Conservation (phyloP, 2,797 vertebrate species). For the Esox lucius region DNA sequence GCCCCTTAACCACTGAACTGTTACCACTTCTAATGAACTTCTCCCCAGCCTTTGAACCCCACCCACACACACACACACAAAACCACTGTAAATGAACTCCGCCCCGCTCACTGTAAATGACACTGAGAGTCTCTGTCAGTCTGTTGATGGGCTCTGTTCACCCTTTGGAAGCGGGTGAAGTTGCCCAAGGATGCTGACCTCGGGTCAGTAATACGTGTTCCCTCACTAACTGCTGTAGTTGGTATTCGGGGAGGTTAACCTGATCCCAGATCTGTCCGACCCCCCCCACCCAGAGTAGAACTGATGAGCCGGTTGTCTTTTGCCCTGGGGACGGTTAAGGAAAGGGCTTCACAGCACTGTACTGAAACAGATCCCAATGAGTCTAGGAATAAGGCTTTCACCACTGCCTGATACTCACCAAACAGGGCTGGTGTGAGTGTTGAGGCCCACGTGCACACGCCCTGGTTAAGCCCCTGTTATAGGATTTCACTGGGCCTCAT, state of each 20-base stretch:
- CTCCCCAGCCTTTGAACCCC: constrained; percentile 24
- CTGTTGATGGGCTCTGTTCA: not conserved
- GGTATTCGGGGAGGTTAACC: no score
- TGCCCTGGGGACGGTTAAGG: not conserved
- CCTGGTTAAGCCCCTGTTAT: not conserved
- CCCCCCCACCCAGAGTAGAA: no score
- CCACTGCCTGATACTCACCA: constrained; percentile 4
- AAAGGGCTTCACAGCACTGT: constrained; percentile 6
- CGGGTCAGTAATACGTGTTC: no score
- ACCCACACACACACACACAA: not conserved
- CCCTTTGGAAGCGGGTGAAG: not conserved
- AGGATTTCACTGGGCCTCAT: constrained; percentile 11
- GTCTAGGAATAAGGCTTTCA: constrained; percentile 25
- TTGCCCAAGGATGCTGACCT: no score
- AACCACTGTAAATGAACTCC: constrained; percentile 56
- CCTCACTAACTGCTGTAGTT: no score
- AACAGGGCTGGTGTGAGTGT: not conserved
- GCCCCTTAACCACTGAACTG: not conserved
- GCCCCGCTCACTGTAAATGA: not conserved
- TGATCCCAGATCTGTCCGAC: not conserved
- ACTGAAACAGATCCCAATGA: constrained; percentile 14
- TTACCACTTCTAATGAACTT: constrained; percentile 43
- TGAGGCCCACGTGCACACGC: constrained; percentile 4
- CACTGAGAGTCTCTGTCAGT: not conserved
- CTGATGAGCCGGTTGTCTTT: not conserved